Evolutionary conservation across 2,888 invertebrate species (phyloP).

Genomic region (Mesochorus sp.): DNA sequence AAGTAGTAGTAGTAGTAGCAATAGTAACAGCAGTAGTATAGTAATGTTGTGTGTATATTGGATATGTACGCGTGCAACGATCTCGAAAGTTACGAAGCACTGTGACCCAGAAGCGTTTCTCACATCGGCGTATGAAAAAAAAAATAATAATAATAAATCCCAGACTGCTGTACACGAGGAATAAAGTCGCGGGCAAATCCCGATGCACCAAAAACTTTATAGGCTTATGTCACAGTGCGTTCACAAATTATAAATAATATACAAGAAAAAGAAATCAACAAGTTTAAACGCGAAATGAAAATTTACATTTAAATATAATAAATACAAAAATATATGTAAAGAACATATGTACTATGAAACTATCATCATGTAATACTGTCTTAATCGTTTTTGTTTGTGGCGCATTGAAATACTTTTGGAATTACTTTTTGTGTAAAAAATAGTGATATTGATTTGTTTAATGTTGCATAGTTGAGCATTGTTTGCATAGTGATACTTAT

Average conservation of each 20-base stretch:
- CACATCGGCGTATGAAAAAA: not conserved
- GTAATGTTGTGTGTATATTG: not conserved
- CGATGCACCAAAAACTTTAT: not conserved
- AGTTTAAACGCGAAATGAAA: too few species aligned
- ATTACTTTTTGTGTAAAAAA: too few species aligned
- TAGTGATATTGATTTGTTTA: too few species aligned
- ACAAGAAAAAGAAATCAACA: not conserved
- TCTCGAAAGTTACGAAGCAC: conserved; percentile 4
- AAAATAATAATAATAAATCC: not conserved
- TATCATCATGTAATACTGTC: too few species aligned
- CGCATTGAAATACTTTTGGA: too few species aligned
- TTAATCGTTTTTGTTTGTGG: too few species aligned
- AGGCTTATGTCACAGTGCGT: not conserved
- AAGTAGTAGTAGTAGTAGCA: too few species aligned
- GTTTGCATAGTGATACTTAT: too few species aligned
- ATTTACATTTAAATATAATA: too few species aligned
- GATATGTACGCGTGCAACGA: not conserved
- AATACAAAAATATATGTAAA: too few species aligned
- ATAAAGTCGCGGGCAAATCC: not conserved
- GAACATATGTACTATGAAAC: too few species aligned
- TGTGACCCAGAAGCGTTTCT: conserved; percentile 42
- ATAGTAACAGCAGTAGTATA: not conserved
- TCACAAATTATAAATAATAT: not conserved
- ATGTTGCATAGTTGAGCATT: too few species aligned
- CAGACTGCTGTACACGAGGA: not conserved